Conservation (phyloP, 1,140 invertebrate genomes). For the Drosophila lacteicornis region DNA sequence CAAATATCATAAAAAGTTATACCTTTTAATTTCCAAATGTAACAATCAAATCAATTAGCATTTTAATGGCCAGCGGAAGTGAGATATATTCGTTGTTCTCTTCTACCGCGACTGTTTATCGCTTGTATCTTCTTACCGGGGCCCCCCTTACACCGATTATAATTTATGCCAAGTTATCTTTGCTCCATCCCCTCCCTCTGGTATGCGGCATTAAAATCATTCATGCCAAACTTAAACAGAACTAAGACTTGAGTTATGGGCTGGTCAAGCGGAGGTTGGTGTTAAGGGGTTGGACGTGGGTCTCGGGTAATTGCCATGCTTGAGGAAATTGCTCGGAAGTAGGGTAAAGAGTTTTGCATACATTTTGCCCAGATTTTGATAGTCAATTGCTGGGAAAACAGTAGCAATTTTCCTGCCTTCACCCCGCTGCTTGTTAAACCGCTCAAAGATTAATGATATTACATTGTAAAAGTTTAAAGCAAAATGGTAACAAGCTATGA, state of each 20-base stretch:
- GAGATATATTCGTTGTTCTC: conserved; percentile 47
- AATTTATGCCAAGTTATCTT: conserved; percentile 65
- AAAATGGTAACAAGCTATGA: conserved; percentile 1
- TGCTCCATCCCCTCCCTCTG: neutral
- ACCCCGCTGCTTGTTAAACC: conserved; percentile 31
- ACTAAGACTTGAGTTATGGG: conserved; percentile 59
- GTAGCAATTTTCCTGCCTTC: conserved; percentile 56
- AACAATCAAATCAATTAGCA: conserved; percentile 75
- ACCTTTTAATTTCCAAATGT: conserved; percentile 47
- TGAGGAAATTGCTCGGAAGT: conserved; percentile 45
- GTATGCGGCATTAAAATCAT: conserved; percentile 55
- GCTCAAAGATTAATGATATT: conserved; percentile 43
- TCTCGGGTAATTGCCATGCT: conserved; percentile 43
- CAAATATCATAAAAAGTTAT: conserved; percentile 49
- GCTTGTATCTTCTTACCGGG: conserved; percentile 32
- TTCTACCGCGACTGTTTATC: conserved; percentile 17
- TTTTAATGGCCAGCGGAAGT: conserved; percentile 74
- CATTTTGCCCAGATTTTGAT: conserved; percentile 68
- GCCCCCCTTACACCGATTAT: conserved; percentile 50
- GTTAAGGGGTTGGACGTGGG: conserved; percentile 23
- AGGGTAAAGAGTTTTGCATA: conserved; percentile 68
- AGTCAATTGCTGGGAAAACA: conserved; percentile 53
- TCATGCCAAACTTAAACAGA: conserved; percentile 58
- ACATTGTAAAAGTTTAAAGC: conserved; percentile 6
- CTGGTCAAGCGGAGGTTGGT: conserved; percentile 29